Evolutionary conservation across 2,113 vertebrate genomes (phyloP).

Genomic region (Myotis lucifugus): DNA sequence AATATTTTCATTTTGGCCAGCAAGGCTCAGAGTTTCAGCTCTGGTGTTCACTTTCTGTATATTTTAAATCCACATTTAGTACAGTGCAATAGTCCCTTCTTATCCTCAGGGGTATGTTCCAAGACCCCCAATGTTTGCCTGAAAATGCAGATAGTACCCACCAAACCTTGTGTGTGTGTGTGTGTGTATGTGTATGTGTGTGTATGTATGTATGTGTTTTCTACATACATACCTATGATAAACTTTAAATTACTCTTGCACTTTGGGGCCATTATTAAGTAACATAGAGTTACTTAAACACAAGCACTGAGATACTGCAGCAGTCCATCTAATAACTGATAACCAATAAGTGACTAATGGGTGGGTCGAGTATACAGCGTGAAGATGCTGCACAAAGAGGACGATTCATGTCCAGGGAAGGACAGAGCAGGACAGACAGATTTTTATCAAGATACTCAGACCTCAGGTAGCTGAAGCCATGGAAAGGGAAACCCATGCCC

Average conservation of each 20-base stretch:
- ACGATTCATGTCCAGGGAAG: neutral
- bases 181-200: neutral
- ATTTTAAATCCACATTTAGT: neutral
- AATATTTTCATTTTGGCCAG: slow-evolving; percentile 35
- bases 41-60: neutral
- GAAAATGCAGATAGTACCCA: neutral
- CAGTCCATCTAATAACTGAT: neutral
- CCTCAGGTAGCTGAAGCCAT: neutral
- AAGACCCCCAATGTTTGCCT: neutral
- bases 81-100: neutral
- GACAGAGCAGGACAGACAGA: neutral
- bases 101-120: neutral
- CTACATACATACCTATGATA: neutral
- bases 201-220: neutral
- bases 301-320: neutral
- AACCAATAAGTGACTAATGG: neutral
- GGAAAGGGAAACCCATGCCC: neutral
- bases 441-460: neutral
- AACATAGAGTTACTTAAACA: neutral
- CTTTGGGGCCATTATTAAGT: neutral
- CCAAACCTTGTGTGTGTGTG: neutral
- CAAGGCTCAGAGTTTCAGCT: too few species aligned
- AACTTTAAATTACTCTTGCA: neutral
- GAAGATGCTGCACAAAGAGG: neutral
- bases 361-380: neutral